These are phyloP conservation scores for Adelges cooleyi DNA, from an alignment of 1,140 invertebrate genomes.

Conservation along the genomic window DNA sequence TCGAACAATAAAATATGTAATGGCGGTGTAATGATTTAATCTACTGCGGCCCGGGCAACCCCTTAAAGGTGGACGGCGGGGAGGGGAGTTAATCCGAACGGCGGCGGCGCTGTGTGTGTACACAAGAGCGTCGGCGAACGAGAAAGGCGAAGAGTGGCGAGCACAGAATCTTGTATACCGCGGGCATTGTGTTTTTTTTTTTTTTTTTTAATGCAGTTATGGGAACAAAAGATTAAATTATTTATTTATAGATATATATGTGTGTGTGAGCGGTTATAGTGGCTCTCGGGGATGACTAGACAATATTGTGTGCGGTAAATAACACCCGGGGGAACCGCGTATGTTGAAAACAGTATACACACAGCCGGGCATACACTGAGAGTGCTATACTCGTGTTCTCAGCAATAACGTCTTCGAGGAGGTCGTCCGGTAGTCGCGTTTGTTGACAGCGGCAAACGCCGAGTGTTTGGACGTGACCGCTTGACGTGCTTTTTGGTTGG, in stretches of 20 bases:
- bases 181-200: conserved; percentile 19
- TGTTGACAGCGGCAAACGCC: no score
- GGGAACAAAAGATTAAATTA: conserved; percentile 26
- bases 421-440: no score
- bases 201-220: conserved; percentile 25
- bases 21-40: conserved; percentile 27
- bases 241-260: no score
- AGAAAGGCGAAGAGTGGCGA: conserved; percentile 7
- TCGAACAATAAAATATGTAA: conserved; percentile 1
- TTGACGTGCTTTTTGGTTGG: no score
- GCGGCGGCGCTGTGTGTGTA: conserved; percentile 8
- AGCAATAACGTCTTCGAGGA: neutral
- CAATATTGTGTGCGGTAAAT: conserved; percentile 13
- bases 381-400: neutral
- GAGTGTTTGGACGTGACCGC: no score
- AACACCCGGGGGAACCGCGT: neutral
- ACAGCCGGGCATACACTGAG: neutral
- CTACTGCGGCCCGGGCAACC: neutral
- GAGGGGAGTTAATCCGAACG: neutral
- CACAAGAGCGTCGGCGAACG: neutral
- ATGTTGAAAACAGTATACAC: neutral
- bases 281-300: conserved; percentile 8
- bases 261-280: neutral
- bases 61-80: neutral
- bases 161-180: no score